Base-by-base conservation (phyloP, 2,113 vertebrate genomes). In the Alouatta palliata region DNA sequence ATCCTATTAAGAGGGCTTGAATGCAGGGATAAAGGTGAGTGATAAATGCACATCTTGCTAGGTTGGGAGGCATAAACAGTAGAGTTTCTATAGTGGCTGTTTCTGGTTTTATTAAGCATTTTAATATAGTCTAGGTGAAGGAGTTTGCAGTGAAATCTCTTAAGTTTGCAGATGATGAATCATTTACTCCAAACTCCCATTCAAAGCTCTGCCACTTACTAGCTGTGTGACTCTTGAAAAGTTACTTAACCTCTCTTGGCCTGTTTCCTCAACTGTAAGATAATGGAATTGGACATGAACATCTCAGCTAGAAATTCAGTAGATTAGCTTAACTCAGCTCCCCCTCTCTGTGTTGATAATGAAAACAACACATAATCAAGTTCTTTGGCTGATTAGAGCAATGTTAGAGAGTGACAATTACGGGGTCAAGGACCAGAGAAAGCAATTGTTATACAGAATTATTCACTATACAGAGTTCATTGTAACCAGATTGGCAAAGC, bases 381-480 rank as follows among this genome's bases (percentile, higher is more conserved):
- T 95, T 94, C 84, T 98, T 91, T 96, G 87, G 80, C 87, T 97
- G 90, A 97, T 97, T 96, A 97, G 84, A 96, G 76, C 47, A 83
- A 87, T 94, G 49, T 81, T 96, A 92, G 37, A 94, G 81, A 95
- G 43, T 92, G 90, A 87, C 12, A 25, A 96, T 97, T 96, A 90
- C 4, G 14, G 90, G 95, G 84, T 95, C 96, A 96, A 97, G 84
- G 93, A 95, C 70, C 94, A 97, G 19, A 87, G 87, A 95, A 96
- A 96, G 54, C 92, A 93, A 94, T 95, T 96, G 92, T 96, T 95
- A 92, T 52, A 92, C 64, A 92, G 87, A 95, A 96, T 97, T 97
- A 97, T 96, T 96, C 97, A 96, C 94, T 96, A 92, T 96, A 95
- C 45, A n/a, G 77, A 96, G 87, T 96, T 98, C 87, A 95, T 90